Evolutionary conservation across 2,797 vertebrate species (phyloP).

Genomic region (Macroramphosus scolopax): DNA sequence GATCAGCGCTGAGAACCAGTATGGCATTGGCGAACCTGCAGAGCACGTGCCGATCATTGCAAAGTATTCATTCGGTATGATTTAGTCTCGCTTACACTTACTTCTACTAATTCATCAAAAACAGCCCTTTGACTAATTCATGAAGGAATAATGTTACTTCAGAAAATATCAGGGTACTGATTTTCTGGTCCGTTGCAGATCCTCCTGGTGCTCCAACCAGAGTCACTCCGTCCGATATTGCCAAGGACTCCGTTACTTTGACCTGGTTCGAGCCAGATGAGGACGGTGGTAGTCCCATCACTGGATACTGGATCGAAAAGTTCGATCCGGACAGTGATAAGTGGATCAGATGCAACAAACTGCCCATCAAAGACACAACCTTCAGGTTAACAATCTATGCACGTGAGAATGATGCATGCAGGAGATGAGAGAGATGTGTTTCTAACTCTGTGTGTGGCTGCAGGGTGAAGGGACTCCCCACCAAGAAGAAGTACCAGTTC

Average conservation of each 20-base stretch:
- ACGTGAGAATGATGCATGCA: background rate
- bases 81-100: background rate
- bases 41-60: slow-evolving; percentile 88
- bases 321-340: slow-evolving; percentile 92
- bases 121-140: background rate
- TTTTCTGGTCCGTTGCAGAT: slow-evolving; percentile 75
- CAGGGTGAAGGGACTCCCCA: slow-evolving; percentile 93
- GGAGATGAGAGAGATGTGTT: background rate
- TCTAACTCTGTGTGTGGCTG: slow-evolving; percentile 1
- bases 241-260: slow-evolving; percentile 92
- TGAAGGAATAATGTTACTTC: too few relatives aligned
- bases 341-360: slow-evolving; percentile 97
- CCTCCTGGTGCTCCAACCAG: slow-evolving; percentile 90
- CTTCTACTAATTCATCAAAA: too few relatives aligned
- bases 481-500: slow-evolving; percentile 96
- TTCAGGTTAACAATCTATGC: slow-evolving; percentile 80
- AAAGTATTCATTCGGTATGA: slow-evolving; percentile 93
- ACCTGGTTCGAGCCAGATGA: slow-evolving; percentile 96
- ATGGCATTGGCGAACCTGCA: slow-evolving; percentile 89
- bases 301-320: slow-evolving; percentile 97
- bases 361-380: slow-evolving; percentile 89
- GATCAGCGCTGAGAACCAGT: slow-evolving; percentile 97
- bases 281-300: slow-evolving; percentile 96
- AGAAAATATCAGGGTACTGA: too few relatives aligned
- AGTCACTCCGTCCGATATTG: slow-evolving; percentile 88